phyloP scores from a whole-genome alignment of 2,113 vertebrate genomes.

The Crypturellus undulatus region DNA sequence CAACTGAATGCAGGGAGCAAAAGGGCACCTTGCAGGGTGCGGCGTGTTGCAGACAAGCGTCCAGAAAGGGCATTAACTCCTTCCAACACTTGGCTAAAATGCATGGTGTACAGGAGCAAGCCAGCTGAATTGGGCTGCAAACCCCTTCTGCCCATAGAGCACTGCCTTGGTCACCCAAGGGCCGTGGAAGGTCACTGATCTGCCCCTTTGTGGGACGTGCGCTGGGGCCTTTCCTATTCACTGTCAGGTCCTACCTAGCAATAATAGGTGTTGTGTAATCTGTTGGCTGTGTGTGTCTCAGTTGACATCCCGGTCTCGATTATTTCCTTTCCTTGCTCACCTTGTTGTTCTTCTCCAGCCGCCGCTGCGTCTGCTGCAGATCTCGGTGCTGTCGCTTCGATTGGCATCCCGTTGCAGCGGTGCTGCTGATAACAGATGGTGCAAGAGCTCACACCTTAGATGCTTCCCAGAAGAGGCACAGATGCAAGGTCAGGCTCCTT shows the following conservation, averaged over 20 bases:
- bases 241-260: background rate
- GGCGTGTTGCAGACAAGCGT: fast-evolving
- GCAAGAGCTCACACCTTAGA: background rate
- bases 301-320: background rate
- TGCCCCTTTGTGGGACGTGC: fast-evolving
- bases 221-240: background rate
- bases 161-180: background rate
- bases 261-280: background rate
- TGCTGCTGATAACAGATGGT: background rate
- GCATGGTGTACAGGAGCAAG: background rate
- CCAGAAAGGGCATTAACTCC: fast-evolving
- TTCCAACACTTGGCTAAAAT: fast-evolving
- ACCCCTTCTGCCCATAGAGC: background rate
- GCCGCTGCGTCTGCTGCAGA: background rate
- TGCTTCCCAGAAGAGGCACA: background rate
- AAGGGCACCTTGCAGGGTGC: no score
- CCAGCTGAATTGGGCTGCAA: fast-evolving
- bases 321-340: background rate
- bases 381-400: background rate
- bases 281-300: background rate
- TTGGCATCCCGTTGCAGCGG: background rate
- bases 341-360: background rate
- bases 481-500: background rate
- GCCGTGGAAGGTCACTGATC: background rate
- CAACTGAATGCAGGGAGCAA: background rate